phyloP scores from a whole-genome alignment of 2,888 invertebrate genomes.

The Archips xylosteana region DNA sequence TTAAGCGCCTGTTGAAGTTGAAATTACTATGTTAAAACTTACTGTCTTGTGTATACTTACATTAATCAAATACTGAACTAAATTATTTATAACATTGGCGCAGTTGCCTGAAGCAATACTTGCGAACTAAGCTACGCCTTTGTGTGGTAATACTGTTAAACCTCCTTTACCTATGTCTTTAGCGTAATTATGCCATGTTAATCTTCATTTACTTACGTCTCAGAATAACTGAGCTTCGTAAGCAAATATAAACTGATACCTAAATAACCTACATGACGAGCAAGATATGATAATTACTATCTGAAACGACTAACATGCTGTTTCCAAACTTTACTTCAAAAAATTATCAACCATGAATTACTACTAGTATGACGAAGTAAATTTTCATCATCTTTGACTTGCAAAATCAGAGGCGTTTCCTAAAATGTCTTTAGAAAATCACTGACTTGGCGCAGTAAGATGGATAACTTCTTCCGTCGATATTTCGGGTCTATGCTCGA shows the following conservation, averaged over 20 bases:
- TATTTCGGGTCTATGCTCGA: constrained; percentile 22
- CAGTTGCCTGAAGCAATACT: background rate
- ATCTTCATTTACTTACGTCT: background rate
- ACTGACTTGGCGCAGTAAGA: constrained; percentile 29
- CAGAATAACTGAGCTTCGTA: background rate
- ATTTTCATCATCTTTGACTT: constrained; percentile 15
- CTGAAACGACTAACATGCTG: background rate
- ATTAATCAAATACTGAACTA: constrained; percentile 11
- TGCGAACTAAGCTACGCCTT: constrained; percentile 3
- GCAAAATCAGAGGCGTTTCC: constrained; percentile 16
- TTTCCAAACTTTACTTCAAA: background rate
- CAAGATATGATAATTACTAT: background rate
- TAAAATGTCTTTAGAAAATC: constrained; percentile 31
- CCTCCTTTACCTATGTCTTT: background rate
- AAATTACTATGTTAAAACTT: background rate
- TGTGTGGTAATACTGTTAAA: background rate
- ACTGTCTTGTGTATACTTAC: background rate
- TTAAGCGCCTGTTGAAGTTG: background rate
- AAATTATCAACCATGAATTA: background rate
- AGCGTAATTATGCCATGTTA: constrained; percentile 2
- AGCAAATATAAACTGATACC: background rate
- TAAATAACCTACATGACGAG: background rate
- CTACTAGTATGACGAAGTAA: background rate
- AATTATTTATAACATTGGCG: background rate
- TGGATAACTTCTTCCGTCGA: constrained; percentile 38